phyloP scores from a whole-genome alignment of 1,140 invertebrate species.

The Drosophila bifasciata region DNA sequence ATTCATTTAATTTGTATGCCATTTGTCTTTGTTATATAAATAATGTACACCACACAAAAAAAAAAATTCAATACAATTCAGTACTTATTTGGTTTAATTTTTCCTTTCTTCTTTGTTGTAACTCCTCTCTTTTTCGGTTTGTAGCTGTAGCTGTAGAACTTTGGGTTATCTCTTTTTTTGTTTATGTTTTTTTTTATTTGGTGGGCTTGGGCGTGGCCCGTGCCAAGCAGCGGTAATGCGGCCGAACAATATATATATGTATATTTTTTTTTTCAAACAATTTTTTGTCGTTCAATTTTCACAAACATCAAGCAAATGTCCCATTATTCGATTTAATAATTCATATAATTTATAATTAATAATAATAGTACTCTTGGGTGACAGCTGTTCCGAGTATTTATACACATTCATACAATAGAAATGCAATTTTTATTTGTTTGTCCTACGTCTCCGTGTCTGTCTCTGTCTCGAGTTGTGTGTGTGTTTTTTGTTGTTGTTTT shows the following conservation, averaged over 20 bases:
- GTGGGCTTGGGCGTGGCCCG: slow-evolving; percentile 65
- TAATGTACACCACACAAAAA: slow-evolving; percentile 73
- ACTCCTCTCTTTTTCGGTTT: slow-evolving; percentile 20
- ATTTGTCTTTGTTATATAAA: slow-evolving; percentile 62
- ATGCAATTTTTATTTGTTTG: slow-evolving; percentile 25
- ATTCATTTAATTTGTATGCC: slow-evolving; percentile 62
- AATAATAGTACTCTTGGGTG: slow-evolving; percentile 39
- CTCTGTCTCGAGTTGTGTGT: slow-evolving; percentile 4
- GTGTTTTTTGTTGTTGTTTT: not conserved
- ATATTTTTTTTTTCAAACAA: slow-evolving; percentile 31
- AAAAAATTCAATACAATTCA: slow-evolving; percentile 45
- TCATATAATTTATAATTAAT: slow-evolving; percentile 26
- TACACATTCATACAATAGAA: slow-evolving; percentile 39
- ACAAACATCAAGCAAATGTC: too few species aligned
- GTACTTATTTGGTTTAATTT: slow-evolving; percentile 48
- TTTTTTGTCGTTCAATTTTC: slow-evolving; percentile 16
- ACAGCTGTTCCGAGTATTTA: slow-evolving; percentile 34
- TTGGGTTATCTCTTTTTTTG: slow-evolving; percentile 7
- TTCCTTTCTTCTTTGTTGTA: slow-evolving; percentile 31
- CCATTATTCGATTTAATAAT: too few species aligned
- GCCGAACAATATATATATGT: too few species aligned
- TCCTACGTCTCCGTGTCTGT: slow-evolving; percentile 4
- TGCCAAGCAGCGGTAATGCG: slow-evolving; percentile 51
- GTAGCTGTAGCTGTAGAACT: slow-evolving; percentile 40
- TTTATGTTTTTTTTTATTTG: slow-evolving; percentile 31